These are phyloP conservation scores for Hydra vulgaris DNA, from an alignment of 30 jellyfish, hydroid and myxozoan species.

Conservation along the genomic window DNA sequence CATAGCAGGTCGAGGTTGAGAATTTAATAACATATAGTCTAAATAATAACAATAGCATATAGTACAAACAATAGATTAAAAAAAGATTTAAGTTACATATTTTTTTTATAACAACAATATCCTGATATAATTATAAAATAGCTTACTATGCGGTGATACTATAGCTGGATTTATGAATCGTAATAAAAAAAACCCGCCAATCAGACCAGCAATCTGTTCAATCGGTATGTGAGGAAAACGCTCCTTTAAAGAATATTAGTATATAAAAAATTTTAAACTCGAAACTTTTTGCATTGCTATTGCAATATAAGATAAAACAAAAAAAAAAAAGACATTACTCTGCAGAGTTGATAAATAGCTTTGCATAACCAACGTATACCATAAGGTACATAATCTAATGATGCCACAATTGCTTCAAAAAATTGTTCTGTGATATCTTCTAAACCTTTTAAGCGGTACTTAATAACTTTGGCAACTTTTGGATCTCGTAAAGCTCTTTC, in stretches of 20 bases:
- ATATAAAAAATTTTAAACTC: background rate
- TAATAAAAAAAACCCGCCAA: conserved; percentile 94
- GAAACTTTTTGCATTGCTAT: background rate
- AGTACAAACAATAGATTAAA: background rate
- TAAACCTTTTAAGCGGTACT: conserved; percentile 41
- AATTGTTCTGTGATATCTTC: conserved; percentile 33
- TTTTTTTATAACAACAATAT: too few species aligned
- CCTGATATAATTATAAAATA: background rate
- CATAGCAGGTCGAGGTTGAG: conserved; percentile 79
- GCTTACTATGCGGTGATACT: conserved; percentile 94
- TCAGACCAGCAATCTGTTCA: conserved; percentile 68
- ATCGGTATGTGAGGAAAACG: conserved; percentile 66
- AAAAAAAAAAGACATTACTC: conserved; percentile 32
- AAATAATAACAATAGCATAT: background rate
- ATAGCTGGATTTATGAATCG: conserved; percentile 95
- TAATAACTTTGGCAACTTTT: conserved; percentile 42
- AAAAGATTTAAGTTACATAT: background rate
- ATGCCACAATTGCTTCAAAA: conserved; percentile 66
- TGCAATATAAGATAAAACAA: background rate
- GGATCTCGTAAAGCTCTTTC: conserved; percentile 70
- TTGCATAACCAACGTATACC: conserved; percentile 95
- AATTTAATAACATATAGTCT: conserved; percentile 80
- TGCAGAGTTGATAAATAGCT: conserved; percentile 79
- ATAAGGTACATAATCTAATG: conserved; percentile 84
- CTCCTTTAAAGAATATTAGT: conserved; percentile 37